Base-by-base conservation (phyloP, 2,113 vertebrate genomes). In the Cisticola juncidis region DNA sequence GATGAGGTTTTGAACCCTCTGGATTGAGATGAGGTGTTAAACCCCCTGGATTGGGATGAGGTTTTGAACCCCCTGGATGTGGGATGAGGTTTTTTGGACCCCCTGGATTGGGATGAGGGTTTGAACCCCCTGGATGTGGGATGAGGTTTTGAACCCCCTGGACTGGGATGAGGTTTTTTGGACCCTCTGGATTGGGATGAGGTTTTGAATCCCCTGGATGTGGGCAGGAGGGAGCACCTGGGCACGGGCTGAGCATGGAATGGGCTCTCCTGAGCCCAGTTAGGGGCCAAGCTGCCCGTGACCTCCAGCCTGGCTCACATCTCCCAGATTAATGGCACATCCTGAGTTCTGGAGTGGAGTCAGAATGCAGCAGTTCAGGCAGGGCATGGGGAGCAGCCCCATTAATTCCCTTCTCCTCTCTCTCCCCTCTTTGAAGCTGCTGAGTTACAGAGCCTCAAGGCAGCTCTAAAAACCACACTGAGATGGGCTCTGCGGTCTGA, bases 391-490 rank as follows among this genome's bases (percentile, higher is more conserved):
- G 45, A 66, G 60, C 60, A 80, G 44, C 21, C 45, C 82, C 65
- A 7, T 33, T 51, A 5, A 44, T 62, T 64, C 88, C 66, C 95
- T 42, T 58, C 9, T 81, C 68, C 64, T 60, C 9, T 24, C 31
- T 11, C 22, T 74, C 22, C 68, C 36, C 53, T 42, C 70, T 90
- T 87, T 85, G 92, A 96, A 96, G 94, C 51, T 78, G 85, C 77
- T 5, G 50, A 21, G 69, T 20, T 69, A 17, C 72, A 51, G 47
- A 61, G 74, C 92, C 90, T 78, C 45, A 2, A 50, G 90, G 95
- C 85, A 88, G 92, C 71, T 62, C 64, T 53, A 16, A 87, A 91
- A 86, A 87, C 42, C 77, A 45, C 74, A 9, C 45, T 1, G 42
- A 86, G 85, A 71, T 36, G 69, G 71, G 56, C 79, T 91, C 76